These are phyloP conservation scores for Drosophila emarginata DNA, from an alignment of 2,888 invertebrate species.

Conservation along the genomic window DNA sequence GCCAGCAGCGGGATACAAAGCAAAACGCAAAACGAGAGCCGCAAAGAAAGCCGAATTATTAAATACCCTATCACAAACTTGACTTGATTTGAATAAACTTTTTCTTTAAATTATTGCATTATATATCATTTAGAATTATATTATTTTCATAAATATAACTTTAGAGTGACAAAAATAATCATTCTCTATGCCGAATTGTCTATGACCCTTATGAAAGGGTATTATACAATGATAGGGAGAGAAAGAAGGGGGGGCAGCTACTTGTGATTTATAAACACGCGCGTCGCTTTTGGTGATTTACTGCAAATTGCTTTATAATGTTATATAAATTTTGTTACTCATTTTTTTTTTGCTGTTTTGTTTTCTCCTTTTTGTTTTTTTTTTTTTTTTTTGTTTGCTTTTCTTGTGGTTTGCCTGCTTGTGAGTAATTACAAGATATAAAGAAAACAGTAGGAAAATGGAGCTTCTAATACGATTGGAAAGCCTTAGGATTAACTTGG, in stretches of 20 bases:
- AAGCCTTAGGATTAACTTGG: constrained; percentile 8
- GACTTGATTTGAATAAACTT: too few relatives aligned
- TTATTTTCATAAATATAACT: too few relatives aligned
- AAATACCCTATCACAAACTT: too few relatives aligned
- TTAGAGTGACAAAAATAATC: not conserved
- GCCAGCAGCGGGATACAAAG: constrained; percentile 47
- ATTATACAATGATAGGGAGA: not conserved
- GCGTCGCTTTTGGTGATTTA: constrained; percentile 71
- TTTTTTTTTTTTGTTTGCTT: constrained; percentile 12
- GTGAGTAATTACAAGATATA: constrained; percentile 63
- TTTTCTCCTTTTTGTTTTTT: constrained; percentile 2
- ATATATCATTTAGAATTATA: too few relatives aligned
- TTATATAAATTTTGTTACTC: constrained; percentile 66
- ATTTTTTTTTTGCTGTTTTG: constrained; percentile 29
- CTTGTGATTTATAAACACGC: constrained; percentile 74
- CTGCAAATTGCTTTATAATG: constrained; percentile 78
- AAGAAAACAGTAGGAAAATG: constrained; percentile 28
- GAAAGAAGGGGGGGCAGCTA: constrained; percentile 32
- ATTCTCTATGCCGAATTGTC: too few relatives aligned
- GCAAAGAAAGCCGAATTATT: too few relatives aligned
- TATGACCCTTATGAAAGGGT: not conserved
- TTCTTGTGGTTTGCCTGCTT: constrained; percentile 48
- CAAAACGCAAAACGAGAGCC: not conserved
- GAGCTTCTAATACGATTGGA: constrained; percentile 28
- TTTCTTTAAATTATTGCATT: too few relatives aligned